phyloP scores from a whole-genome alignment of 30 jellyfish, hydroid and myxozoan genomes.

The Pelagia noctiluca region DNA sequence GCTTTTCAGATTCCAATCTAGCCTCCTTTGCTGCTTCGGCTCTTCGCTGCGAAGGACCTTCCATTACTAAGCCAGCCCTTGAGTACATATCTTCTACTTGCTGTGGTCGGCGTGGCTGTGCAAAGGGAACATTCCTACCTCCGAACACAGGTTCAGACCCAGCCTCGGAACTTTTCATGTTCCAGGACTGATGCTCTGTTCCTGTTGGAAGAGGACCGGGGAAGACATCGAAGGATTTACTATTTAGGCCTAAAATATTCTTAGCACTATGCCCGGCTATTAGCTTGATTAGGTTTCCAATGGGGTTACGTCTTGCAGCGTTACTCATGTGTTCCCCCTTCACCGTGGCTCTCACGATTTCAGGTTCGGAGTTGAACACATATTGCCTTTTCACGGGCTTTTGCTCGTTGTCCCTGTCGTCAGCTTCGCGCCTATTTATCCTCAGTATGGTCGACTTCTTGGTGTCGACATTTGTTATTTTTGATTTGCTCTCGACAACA shows the following conservation, averaged over 20 bases:
- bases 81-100: slow-evolving; percentile 9
- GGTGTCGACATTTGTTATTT: slow-evolving; percentile 25
- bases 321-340: slow-evolving; percentile 54
- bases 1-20: background rate
- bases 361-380: slow-evolving; percentile 76
- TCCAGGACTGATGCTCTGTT: slow-evolving; percentile 44
- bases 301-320: slow-evolving; percentile 77
- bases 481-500: slow-evolving; percentile 42
- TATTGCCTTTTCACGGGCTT: slow-evolving; percentile 70
- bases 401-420: slow-evolving; percentile 13
- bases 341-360: slow-evolving; percentile 87
- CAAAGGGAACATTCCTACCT: background rate
- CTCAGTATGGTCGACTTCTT: slow-evolving; percentile 59
- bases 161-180: slow-evolving; percentile 52
- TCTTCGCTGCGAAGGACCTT: slow-evolving; percentile 28
- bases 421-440: slow-evolving; percentile 55
- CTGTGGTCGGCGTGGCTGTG: slow-evolving; percentile 21
- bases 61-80: slow-evolving; percentile 26
- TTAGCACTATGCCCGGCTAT: slow-evolving; percentile 93
- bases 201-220: slow-evolving; percentile 99
- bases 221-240: slow-evolving; percentile 95
- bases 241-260: slow-evolving; percentile 89
- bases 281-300: slow-evolving; percentile 80
- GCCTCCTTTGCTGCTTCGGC: slow-evolving; percentile 45
- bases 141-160: background rate